These are phyloP conservation scores for Phrynocephalus vlangalii DNA, from an alignment of 2,797 vertebrate genomes.

Conservation along the genomic window DNA sequence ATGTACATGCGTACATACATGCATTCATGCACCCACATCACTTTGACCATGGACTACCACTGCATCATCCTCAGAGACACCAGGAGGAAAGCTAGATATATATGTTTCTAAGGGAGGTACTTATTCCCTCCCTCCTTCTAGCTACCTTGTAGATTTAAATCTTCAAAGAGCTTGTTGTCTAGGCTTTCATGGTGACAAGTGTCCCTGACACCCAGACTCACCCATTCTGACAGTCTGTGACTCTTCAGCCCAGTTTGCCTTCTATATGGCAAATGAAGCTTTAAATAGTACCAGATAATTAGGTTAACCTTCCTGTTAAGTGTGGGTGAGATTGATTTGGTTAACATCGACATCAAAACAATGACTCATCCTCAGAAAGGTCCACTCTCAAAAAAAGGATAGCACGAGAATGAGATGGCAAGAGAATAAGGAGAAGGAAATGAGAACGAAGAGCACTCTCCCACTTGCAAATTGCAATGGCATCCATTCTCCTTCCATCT, in stretches of 20 bases:
- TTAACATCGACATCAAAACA: neutral
- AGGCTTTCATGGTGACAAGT: neutral
- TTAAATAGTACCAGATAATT: neutral
- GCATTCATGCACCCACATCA: too few species aligned
- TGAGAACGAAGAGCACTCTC: neutral
- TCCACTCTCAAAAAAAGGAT: neutral
- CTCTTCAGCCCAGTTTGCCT: neutral
- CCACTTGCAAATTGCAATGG: neutral
- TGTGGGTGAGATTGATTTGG: neutral
- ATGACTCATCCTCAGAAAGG: neutral
- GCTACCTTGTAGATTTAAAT: neutral
- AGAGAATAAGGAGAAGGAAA: neutral
- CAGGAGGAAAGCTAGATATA: neutral
- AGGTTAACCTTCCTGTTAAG: neutral
- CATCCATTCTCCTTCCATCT: neutral
- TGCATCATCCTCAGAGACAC: accelerated
- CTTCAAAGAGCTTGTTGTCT: accelerated
- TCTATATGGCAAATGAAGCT: neutral
- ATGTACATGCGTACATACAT: too few species aligned
- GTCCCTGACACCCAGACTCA: neutral
- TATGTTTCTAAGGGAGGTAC: neutral
- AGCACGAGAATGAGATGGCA: too few species aligned
- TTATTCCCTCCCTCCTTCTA: neutral
- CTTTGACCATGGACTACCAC: neutral
- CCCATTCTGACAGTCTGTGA: accelerated